Evolutionary conservation across 1,140 invertebrate species (phyloP).

Genomic region (Macrocentrus cingulum): DNA sequence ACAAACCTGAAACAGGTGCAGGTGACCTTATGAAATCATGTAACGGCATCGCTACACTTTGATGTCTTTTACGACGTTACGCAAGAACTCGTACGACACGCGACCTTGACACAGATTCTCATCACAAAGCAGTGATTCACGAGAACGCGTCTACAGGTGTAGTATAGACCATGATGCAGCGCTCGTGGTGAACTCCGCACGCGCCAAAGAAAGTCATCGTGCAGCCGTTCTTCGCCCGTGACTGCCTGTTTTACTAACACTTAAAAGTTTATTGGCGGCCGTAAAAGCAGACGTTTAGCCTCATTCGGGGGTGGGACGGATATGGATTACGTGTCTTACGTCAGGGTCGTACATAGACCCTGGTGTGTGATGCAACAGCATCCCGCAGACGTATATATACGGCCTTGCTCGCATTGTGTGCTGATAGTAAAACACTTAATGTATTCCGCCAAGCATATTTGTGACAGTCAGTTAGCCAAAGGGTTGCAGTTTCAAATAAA

Average conservation of each 20-base stretch:
- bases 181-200: conserved; percentile 19
- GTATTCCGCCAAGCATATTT: neutral
- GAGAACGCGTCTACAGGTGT: conserved; percentile 29
- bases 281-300: conserved; percentile 56
- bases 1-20: no score
- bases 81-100: conserved; percentile 33
- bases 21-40: no score
- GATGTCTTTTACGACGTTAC: conserved; percentile 46
- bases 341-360: conserved; percentile 8
- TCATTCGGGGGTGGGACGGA: conserved; percentile 46
- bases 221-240: conserved; percentile 6
- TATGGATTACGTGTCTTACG: conserved; percentile 32
- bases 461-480: no score
- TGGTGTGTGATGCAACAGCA: conserved; percentile 14
- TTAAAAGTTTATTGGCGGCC: conserved; percentile 59
- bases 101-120: conserved; percentile 56
- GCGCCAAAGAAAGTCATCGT: conserved; percentile 21
- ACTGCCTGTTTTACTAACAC: conserved; percentile 54
- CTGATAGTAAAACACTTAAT: conserved; percentile 4
- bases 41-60: conserved; percentile 11
- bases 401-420: neutral
- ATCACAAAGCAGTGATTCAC: conserved; percentile 23
- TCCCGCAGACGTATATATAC: conserved; percentile 13
- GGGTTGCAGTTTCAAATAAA: no score
- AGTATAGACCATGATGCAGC: conserved; percentile 18